Conservation (phyloP, 2,797 vertebrate genomes). For the Miichthys miiuy region DNA sequence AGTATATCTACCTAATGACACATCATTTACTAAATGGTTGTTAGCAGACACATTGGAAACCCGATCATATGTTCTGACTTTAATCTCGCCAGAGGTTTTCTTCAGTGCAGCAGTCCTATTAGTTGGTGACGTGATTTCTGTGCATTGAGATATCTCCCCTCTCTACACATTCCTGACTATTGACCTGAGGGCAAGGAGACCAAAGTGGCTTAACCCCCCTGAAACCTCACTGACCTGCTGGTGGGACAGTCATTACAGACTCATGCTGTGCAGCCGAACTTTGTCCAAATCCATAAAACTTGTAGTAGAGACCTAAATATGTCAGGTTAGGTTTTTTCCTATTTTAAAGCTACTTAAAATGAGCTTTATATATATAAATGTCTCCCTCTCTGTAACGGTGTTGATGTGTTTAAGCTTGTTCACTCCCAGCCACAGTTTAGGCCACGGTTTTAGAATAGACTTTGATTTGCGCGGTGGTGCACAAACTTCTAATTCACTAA, state of each 20-base stretch:
- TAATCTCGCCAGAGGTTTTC: neutral
- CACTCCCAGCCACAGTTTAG: constrained; percentile 22
- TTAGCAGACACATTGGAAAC: neutral
- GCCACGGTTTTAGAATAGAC: constrained; percentile 48
- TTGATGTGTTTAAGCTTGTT: constrained; percentile 34
- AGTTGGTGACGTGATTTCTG: constrained; percentile 38
- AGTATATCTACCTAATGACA: neutral
- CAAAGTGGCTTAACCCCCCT: constrained; percentile 55
- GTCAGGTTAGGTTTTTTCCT: neutral
- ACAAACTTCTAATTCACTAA: constrained; percentile 49
- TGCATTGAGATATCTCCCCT: constrained; percentile 39
- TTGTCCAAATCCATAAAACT: constrained; percentile 10
- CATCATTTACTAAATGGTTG: neutral
- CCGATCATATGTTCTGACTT: neutral
- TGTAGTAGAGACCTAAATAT: neutral
- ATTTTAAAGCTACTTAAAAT: too few relatives aligned
- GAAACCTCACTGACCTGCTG: constrained; percentile 41
- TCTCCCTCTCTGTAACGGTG: constrained; percentile 9
- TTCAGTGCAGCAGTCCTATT: neutral
- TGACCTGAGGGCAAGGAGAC: constrained; percentile 59
- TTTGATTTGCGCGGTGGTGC: constrained; percentile 30
- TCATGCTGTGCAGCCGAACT: constrained; percentile 42
- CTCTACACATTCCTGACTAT: constrained; percentile 59
- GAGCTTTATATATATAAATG: neutral
- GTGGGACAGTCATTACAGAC: constrained; percentile 38